Percentiles rank a stretch among this genome's conserved stretches.
Evolutionary conservation across 2,113 vertebrate genomes (phyloP).

Genomic region (Procavia capensis): DNA sequence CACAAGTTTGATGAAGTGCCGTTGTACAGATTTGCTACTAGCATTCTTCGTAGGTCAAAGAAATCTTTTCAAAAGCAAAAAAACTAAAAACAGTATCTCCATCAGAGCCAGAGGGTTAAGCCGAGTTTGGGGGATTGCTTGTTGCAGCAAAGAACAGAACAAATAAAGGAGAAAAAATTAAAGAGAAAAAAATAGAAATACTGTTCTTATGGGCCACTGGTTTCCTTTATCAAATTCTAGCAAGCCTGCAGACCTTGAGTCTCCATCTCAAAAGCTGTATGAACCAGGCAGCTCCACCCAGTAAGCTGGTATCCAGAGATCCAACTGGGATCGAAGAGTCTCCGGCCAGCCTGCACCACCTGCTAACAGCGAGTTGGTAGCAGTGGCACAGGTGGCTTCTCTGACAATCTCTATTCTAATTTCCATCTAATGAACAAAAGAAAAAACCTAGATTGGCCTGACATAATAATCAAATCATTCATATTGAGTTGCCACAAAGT

Average conservation of each 20-base stretch:
- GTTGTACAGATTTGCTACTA: neutral
- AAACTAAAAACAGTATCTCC: neutral
- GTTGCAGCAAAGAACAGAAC: neutral
- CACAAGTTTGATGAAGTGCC: neutral
- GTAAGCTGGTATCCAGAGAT: neutral
- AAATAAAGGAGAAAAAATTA: neutral
- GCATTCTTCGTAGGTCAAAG: neutral
- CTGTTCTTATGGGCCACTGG: neutral
- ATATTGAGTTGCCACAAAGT: neutral
- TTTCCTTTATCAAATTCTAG: conserved; percentile 23
- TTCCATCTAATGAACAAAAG: neutral
- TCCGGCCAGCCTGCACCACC: neutral
- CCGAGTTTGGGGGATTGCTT: neutral
- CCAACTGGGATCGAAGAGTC: neutral
- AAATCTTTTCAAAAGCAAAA: neutral
- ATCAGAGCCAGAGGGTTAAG: neutral
- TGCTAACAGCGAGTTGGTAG: neutral
- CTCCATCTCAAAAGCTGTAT: no score
- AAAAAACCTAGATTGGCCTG: neutral
- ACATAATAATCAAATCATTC: neutral
- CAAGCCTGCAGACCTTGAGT: neutral
- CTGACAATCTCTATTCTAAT: neutral
- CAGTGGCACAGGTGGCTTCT: neutral
- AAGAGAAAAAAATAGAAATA: neutral
- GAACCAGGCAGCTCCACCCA: neutral